Percentiles rank a stretch among this genome's conserved stretches.
phyloP scores from a whole-genome alignment of 1,140 invertebrate species.

The Leptinotarsa lineolata region DNA sequence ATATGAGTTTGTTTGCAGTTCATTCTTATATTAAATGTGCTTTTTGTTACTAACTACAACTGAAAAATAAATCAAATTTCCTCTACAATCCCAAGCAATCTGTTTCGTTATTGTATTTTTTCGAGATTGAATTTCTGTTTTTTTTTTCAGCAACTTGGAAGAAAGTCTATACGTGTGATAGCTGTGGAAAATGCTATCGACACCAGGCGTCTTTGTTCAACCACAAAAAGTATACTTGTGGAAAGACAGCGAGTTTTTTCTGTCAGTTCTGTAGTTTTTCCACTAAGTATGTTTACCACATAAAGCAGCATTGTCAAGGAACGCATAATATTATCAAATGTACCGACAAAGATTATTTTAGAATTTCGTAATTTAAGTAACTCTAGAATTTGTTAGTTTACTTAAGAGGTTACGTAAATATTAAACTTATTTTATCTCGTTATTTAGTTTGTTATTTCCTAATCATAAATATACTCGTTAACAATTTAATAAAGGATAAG shows the following conservation, averaged over 20 bases:
- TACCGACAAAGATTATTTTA: neutral
- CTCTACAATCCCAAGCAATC: too few species aligned
- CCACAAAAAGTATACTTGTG: constrained; percentile 53
- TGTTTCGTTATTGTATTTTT: too few species aligned
- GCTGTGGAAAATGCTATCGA: constrained; percentile 62
- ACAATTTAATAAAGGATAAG: too few species aligned
- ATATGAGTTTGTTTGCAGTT: too few species aligned
- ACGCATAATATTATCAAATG: neutral
- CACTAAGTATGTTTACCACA: constrained; percentile 28
- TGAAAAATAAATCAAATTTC: too few species aligned
- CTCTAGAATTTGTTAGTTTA: too few species aligned
- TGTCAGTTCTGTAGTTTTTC: constrained; percentile 51
- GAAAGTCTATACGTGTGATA: constrained; percentile 23
- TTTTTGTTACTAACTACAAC: too few species aligned
- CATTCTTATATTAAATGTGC: too few species aligned
- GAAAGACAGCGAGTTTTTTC: constrained; percentile 66
- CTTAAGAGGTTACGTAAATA: too few species aligned
- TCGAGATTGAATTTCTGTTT: neutral
- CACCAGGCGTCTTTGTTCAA: constrained; percentile 59
- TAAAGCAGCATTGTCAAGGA: constrained; percentile 16
- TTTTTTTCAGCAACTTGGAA: constrained; percentile 2
- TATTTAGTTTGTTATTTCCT: too few species aligned
- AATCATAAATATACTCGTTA: too few species aligned
- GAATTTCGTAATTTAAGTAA: neutral
- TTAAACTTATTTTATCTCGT: too few species aligned